These are phyloP conservation scores for Tetanocera ferruginea DNA, from an alignment of 2,888 invertebrate genomes.

Conservation along the genomic window DNA sequence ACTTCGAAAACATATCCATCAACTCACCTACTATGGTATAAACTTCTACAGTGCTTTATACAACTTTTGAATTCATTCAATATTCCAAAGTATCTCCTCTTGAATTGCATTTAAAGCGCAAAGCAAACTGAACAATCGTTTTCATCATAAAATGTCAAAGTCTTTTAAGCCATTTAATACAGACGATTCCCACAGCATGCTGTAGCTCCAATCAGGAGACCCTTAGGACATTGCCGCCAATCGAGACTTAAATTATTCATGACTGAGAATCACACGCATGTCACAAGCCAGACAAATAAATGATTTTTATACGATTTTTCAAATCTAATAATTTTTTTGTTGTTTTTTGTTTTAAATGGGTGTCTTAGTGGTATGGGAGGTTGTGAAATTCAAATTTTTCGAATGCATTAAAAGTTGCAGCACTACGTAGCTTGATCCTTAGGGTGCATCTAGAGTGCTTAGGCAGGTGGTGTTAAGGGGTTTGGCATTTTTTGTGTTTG, in stretches of 20 bases:
- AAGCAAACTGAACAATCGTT: too few relatives aligned
- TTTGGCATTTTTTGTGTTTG: constrained; percentile 1
- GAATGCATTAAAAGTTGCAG: constrained; percentile 14
- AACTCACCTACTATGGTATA: too few relatives aligned
- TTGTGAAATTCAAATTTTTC: constrained; percentile 24
- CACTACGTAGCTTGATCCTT: not conserved
- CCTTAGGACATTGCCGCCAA: not conserved
- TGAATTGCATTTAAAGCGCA: too few relatives aligned
- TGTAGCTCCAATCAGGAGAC: not conserved
- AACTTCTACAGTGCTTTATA: too few relatives aligned
- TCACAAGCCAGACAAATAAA: constrained; percentile 43
- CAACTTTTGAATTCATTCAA: too few relatives aligned
- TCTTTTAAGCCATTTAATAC: too few relatives aligned
- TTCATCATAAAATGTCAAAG: too few relatives aligned
- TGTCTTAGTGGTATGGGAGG: constrained; percentile 18
- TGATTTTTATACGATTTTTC: constrained; percentile 39
- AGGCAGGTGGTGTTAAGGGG: not conserved
- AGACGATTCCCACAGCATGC: too few relatives aligned
- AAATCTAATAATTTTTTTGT: constrained; percentile 1
- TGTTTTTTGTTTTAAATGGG: not conserved
- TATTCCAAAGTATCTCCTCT: too few relatives aligned
- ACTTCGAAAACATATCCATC: too few relatives aligned
- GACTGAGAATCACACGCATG: constrained; percentile 26
- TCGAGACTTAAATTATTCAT: constrained; percentile 38
- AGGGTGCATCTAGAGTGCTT: not conserved